Evolutionary conservation across 2,888 invertebrate genomes (phyloP).

Genomic region (Agrochola lota): DNA sequence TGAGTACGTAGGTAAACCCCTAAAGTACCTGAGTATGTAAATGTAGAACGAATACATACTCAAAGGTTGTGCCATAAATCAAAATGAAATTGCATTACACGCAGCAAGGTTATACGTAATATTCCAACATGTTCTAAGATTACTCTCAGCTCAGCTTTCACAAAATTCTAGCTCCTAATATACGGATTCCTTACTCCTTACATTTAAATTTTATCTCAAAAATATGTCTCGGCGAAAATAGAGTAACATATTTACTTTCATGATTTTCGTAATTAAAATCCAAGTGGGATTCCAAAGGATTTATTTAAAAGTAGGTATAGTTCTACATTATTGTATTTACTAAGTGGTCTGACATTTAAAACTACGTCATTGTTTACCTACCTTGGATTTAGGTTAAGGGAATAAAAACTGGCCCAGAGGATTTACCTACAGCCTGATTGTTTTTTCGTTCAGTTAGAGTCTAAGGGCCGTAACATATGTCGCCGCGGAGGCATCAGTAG

Average conservation of each 20-base stretch:
- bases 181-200: slow-evolving; percentile 26
- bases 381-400: neutral
- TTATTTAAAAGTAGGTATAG: slow-evolving; percentile 16
- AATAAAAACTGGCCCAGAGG: neutral
- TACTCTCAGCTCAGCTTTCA: slow-evolving; percentile 56
- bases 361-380: neutral
- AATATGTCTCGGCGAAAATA: slow-evolving; percentile 28
- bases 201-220: slow-evolving; percentile 50
- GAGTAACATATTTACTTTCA: slow-evolving; percentile 33
- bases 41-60: slow-evolving; percentile 37
- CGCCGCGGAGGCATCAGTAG: no score
- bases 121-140: slow-evolving; percentile 52
- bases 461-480: no score
- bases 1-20: neutral
- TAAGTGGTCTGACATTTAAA: slow-evolving; percentile 36
- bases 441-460: no score
- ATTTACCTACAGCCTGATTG: neutral
- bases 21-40: slow-evolving; percentile 29
- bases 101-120: slow-evolving; percentile 49
- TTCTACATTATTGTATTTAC: neutral
- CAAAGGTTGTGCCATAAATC: slow-evolving; percentile 57
- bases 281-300: slow-evolving; percentile 37
- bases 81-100: slow-evolving; percentile 66
- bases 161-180: slow-evolving; percentile 36
- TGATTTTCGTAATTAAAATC: slow-evolving; percentile 40